A percentile compares a stretch with the other conserved stretches of the same genome.
Evolutionary conservation across 2,888 invertebrate species (phyloP).

Genomic region (Synanthedon andrenaeformis): DNA sequence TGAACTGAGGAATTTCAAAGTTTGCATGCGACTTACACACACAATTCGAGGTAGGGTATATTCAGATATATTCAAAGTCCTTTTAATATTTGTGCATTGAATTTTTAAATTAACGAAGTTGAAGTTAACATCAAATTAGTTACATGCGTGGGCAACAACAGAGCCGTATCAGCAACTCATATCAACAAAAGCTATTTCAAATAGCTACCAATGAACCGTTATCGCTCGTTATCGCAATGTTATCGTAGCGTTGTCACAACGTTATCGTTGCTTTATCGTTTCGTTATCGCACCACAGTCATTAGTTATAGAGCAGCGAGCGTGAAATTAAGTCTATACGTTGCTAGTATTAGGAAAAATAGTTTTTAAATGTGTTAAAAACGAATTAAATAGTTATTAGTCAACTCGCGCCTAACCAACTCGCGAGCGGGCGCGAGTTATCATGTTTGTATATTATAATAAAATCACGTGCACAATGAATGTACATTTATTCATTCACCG

Average conservation of each 20-base stretch:
- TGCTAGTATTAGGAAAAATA: background rate
- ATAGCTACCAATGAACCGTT: constrained; percentile 15
- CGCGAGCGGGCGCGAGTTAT: too few species aligned
- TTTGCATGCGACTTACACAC: too few species aligned
- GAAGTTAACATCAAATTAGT: background rate
- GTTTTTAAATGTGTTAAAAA: background rate
- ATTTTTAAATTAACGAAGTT: too few species aligned
- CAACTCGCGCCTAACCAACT: too few species aligned
- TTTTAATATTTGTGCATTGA: too few species aligned
- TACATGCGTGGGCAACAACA: background rate
- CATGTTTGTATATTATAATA: too few species aligned
- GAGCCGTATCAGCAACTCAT: background rate
- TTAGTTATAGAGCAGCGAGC: constrained; percentile 27
- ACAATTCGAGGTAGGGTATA: too few species aligned
- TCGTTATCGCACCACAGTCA: constrained; percentile 24
- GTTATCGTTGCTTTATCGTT: constrained; percentile 26
- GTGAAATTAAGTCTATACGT: constrained; percentile 21
- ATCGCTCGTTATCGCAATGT: constrained; percentile 16
- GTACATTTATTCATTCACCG: too few species aligned
- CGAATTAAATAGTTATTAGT: too few species aligned
- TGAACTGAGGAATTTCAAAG: too few species aligned
- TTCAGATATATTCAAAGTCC: too few species aligned
- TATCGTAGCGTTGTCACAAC: constrained; percentile 18
- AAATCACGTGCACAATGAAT: too few species aligned
- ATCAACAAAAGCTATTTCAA: background rate